Base-by-base conservation (phyloP, 2,113 vertebrate genomes). In the Vireo altiloquus region DNA sequence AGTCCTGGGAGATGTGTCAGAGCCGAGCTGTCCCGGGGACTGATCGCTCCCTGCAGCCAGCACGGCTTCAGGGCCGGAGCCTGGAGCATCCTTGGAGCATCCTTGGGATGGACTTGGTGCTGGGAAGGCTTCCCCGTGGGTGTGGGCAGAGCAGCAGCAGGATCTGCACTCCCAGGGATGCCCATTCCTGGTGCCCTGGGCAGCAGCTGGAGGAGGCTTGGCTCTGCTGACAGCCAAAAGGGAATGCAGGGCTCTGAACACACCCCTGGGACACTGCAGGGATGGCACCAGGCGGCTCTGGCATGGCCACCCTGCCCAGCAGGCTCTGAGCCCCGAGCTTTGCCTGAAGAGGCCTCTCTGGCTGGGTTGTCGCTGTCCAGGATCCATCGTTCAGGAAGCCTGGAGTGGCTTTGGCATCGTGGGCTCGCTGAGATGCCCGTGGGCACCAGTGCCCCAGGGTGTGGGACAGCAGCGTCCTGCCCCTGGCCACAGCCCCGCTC, bases 371-470 rank as follows among this genome's bases (percentile, higher is more conserved):
- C 13, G 22, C 13, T 37, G 28, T 10, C 25, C 37, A 27, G 46
- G 21, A 54, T 31, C 19, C 27, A 15, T 3, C 23, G 10, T 10
- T 37, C 3, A 11, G 53, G 31, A 33, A 76, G 57, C 21, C 25
- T 63, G 28, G 16, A 24, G 44, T 31, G 44, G 7, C 49, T 92
- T 68, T 5, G 6, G 27, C n/a, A 47, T 9, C 54, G 22, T 0
- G 0, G 50, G 2, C 30, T 85, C 0, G 0, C 37, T 33, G 71
- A 9, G 18, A 3, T 64, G 49, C 37, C 59, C 4, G 1, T 8
- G 23, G 30, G 65, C 42, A 47, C 4, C 18, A 11, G 16, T 6
- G 25, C 5, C 35, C 59, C 35, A 4, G n/a, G 27, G 7, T 6
- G 28, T n/a, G 56, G 1, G 9, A 37, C 60, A 42, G 56, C 4